These are phyloP conservation scores for Deladenus siricidicola DNA, from an alignment of 2,888 invertebrate genomes.

Conservation along the genomic window DNA sequence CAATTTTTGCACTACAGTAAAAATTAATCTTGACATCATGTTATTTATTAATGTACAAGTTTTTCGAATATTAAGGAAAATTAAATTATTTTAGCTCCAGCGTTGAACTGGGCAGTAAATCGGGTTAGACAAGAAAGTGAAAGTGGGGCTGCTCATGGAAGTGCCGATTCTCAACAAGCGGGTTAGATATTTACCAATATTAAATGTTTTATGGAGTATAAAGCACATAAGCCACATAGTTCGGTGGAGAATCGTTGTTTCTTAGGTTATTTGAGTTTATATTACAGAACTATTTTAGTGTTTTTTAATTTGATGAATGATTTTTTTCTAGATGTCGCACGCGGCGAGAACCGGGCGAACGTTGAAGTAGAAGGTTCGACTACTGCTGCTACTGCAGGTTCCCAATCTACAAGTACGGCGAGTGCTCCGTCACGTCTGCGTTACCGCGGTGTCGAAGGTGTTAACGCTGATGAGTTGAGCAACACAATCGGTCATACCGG, in stretches of 20 bases:
- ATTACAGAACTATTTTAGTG: no score
- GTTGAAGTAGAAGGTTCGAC: neutral
- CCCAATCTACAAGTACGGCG: neutral
- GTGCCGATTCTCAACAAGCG: neutral
- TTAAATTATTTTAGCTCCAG: no score
- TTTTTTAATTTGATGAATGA: neutral
- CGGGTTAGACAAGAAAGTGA: conserved; percentile 20
- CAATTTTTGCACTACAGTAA: no score
- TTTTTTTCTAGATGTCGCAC: neutral
- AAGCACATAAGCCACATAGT: no score
- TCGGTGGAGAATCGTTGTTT: no score
- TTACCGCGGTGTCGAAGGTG: neutral
- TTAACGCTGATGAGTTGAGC: neutral
- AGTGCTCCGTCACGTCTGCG: neutral
- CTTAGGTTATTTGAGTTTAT: no score
- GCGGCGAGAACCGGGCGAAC: neutral
- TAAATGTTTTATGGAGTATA: no score
- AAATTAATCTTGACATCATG: no score
- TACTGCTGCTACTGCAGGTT: neutral
- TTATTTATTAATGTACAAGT: no score
- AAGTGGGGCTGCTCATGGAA: neutral
- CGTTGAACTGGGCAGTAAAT: conserved; percentile 16
- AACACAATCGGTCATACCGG: conserved; percentile 6
- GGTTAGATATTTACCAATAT: neutral
- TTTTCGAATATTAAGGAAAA: no score